Conservation (phyloP, 2,113 vertebrate genomes). For the Orycteropus afer region DNA sequence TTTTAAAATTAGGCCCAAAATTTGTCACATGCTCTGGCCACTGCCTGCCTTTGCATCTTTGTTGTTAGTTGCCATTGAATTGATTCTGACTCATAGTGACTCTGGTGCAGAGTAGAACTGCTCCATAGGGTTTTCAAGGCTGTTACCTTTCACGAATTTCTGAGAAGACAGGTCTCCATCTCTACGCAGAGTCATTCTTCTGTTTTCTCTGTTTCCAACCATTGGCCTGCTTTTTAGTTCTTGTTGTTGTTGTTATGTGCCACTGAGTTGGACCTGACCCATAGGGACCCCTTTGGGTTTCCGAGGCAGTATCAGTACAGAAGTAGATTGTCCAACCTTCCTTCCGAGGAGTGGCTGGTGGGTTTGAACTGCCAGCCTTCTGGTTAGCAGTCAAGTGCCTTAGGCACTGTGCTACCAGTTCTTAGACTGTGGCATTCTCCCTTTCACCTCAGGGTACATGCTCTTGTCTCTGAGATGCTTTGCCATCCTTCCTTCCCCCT, state of each 20-base stretch:
- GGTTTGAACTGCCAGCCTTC: no score
- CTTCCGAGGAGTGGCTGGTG: no score
- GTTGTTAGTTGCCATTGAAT: neutral
- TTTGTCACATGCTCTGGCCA: neutral
- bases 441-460: neutral
- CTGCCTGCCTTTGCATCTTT: neutral
- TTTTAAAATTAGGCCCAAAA: neutral
- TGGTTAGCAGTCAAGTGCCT: no score
- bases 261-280: no score
- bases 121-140: neutral
- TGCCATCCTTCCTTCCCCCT: neutral
- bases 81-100: neutral
- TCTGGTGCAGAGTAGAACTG: neutral
- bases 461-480: neutral
- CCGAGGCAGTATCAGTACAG: no score
- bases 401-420: no score
- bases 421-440: neutral
- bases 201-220: neutral
- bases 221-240: neutral
- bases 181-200: neutral
- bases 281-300: no score
- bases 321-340: no score
- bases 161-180: neutral
- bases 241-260: no score
- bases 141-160: neutral